Evolutionary conservation across 2,797 vertebrate genomes (phyloP).

Genomic region (Diceros bicornis): DNA sequence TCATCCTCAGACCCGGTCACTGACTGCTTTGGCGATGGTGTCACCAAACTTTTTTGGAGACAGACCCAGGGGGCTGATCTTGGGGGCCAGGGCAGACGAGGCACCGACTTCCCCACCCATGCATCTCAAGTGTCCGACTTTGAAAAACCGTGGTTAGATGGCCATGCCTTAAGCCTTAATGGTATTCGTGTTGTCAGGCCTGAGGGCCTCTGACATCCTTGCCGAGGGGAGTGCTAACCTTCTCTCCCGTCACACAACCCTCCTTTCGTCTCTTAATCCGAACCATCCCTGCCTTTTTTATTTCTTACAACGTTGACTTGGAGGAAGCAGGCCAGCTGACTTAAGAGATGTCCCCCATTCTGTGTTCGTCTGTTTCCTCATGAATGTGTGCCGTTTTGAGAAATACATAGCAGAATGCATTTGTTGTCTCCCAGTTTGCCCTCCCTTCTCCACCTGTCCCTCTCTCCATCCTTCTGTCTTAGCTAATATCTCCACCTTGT

Average conservation of each 20-base stretch:
- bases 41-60: constrained; percentile 96
- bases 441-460: not conserved
- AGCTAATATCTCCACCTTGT: not conserved
- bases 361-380: not conserved
- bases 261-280: not conserved
- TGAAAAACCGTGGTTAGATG: constrained; percentile 77
- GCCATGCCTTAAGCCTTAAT: not conserved
- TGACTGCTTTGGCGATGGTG: constrained; percentile 95
- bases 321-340: not conserved
- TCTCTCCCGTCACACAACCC: not conserved
- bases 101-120: constrained; percentile 95
- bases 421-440: not conserved
- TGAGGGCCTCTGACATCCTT: not conserved
- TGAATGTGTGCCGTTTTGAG: not conserved
- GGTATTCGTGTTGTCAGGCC: not conserved
- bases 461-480: not conserved
- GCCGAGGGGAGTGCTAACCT: not conserved
- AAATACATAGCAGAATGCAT: not conserved
- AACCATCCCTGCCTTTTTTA: not conserved
- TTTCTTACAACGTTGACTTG: not conserved
- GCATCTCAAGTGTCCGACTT: constrained; percentile 94
- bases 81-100: constrained; percentile 94
- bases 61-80: constrained; percentile 93
- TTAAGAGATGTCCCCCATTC: not conserved
- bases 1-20: constrained; percentile 95